These are phyloP conservation scores for Alethe castanea DNA, from an alignment of 2,113 vertebrate genomes.

Conservation along the genomic window DNA sequence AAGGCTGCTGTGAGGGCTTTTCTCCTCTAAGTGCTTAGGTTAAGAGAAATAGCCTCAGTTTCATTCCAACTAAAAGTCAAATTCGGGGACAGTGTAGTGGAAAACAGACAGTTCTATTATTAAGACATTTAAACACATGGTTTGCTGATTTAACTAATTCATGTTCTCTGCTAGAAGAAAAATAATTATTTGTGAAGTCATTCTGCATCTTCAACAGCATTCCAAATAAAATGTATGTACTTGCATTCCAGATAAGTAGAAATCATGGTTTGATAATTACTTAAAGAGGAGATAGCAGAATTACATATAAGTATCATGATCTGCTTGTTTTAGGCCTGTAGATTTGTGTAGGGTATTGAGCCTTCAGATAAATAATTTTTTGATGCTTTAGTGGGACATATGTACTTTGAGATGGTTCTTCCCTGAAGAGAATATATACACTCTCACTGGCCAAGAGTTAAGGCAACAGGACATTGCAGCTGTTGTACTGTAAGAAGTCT, in stretches of 20 bases:
- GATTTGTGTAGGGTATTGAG: background rate
- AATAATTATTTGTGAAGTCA: background rate
- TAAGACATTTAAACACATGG: background rate
- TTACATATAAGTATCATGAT: background rate
- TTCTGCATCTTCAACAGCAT: background rate
- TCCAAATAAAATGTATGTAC: background rate
- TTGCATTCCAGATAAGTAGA: background rate
- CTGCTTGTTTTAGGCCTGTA: background rate
- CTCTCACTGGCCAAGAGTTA: background rate
- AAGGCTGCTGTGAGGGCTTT: background rate
- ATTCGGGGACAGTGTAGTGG: background rate
- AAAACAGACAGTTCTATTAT: background rate
- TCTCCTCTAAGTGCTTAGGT: background rate
- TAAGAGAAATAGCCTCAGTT: background rate
- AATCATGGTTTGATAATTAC: background rate
- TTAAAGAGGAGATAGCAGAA: background rate
- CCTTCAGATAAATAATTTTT: background rate
- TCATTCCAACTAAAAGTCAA: background rate
- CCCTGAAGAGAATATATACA: background rate
- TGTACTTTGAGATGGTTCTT: background rate
- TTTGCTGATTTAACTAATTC: background rate
- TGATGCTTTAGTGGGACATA: background rate
- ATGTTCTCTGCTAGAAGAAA: background rate
- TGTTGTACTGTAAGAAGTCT: background rate
- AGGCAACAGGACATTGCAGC: background rate